Conservation (phyloP, 2,797 vertebrate species). For the Chloroceryle inda region DNA sequence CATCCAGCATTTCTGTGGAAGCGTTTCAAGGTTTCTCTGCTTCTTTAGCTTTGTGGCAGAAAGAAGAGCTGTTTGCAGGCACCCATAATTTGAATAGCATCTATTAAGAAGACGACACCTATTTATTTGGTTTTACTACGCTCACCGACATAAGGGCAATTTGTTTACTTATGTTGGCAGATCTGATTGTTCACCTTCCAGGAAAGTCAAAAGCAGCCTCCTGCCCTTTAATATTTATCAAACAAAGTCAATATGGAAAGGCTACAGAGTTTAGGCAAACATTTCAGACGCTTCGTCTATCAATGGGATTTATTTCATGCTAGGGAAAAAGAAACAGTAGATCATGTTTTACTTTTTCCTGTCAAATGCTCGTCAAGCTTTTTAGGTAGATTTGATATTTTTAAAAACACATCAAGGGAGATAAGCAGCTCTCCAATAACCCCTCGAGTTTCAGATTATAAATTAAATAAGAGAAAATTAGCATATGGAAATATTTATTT, state of each 20-base stretch:
- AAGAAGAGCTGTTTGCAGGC: neutral
- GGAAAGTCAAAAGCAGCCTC: neutral
- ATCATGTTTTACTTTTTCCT: neutral
- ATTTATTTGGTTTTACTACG: neutral
- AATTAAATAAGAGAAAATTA: neutral
- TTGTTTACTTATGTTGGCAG: neutral
- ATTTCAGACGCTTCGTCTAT: neutral
- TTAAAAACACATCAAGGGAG: neutral
- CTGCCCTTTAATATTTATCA: slow-evolving; percentile 39
- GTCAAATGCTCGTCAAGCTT: neutral
- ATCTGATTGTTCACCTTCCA: neutral
- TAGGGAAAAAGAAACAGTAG: neutral
- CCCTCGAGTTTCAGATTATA: neutral
- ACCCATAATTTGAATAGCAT: neutral
- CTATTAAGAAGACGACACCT: neutral
- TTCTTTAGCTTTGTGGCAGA: neutral
- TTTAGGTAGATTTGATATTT: neutral
- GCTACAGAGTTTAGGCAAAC: slow-evolving; percentile 4
- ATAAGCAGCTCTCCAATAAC: neutral
- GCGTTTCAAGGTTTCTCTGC: rapidly evolving
- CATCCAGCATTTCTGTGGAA: neutral
- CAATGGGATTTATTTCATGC: neutral
- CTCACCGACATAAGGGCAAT: neutral
- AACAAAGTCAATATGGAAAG: slow-evolving; percentile 12
- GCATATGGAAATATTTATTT: neutral